phyloP scores from a whole-genome alignment of 1,140 invertebrate species.

The Eufriesea mexicana region DNA sequence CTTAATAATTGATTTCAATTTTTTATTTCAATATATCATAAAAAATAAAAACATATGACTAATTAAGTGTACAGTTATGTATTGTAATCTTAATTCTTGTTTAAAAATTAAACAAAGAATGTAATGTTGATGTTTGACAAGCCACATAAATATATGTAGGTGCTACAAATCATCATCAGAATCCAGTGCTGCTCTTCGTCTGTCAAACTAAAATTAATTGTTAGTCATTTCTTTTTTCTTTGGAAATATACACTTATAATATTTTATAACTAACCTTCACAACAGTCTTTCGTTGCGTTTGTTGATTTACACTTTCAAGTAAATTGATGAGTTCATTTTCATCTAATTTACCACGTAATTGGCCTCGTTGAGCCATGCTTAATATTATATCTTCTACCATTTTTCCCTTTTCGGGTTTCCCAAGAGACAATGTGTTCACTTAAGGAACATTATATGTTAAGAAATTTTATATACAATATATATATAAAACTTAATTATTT shows the following conservation, averaged over 20 bases:
- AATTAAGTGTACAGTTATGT: conserved; percentile 51
- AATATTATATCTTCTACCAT: conserved; percentile 97
- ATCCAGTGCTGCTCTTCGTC: conserved; percentile 91
- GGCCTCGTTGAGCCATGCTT: conserved; percentile 94
- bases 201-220: conserved; percentile 86
- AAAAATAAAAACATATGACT: conserved; percentile 55
- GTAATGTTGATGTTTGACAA: conserved; percentile 8
- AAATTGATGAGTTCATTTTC: conserved; percentile 93
- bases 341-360: conserved; percentile 90
- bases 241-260: background rate
- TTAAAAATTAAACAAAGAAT: background rate
- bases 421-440: conserved; percentile 97
- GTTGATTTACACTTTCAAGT: conserved; percentile 92
- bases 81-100: conserved; percentile 11
- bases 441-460: conserved; percentile 32
- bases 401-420: conserved; percentile 96
- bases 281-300: conserved; percentile 89
- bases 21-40: conserved; percentile 62
- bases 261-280: conserved; percentile 86
- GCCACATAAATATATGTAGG: conserved; percentile 25
- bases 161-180: conserved; percentile 87
- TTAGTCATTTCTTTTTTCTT: background rate
- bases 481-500: background rate
- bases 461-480: background rate
- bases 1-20: conserved; percentile 11